Percentiles rank a stretch among this genome's conserved stretches.
These are phyloP conservation scores for Psittacula echo DNA, from an alignment of 2,797 vertebrate genomes.

Conservation along the genomic window DNA sequence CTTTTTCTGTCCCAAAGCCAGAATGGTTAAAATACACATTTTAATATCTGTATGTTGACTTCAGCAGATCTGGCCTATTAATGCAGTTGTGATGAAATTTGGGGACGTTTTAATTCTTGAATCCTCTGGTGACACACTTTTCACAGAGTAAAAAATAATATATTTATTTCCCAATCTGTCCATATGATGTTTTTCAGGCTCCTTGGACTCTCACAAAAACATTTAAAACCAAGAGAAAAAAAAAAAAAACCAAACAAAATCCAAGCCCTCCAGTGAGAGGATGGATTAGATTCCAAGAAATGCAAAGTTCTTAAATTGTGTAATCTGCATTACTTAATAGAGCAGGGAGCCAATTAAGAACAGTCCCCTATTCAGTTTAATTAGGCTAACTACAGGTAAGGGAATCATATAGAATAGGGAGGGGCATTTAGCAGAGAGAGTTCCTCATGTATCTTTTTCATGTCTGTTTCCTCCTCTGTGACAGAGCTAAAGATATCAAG, in stretches of 20 bases:
- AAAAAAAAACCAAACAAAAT: not conserved
- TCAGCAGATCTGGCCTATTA: not conserved
- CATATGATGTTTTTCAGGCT: not conserved
- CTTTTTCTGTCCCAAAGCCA: not conserved
- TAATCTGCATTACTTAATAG: conserved; percentile 83
- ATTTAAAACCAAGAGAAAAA: not conserved
- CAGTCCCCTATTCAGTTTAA: conserved; percentile 79
- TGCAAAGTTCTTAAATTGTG: conserved; percentile 68
- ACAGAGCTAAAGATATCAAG: conserved; percentile 53
- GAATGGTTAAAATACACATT: not conserved
- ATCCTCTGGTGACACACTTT: not conserved
- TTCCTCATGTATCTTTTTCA: conserved; percentile 57
- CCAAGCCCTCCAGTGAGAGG: not conserved
- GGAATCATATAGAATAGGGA: conserved; percentile 69
- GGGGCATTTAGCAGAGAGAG: conserved; percentile 52
- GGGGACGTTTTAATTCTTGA: not conserved
- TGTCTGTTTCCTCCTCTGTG: conserved; percentile 58
- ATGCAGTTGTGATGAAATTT: not conserved
- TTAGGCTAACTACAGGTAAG: conserved; percentile 85
- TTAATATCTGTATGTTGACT: not conserved
- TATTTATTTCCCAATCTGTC: not conserved
- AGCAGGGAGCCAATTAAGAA: conserved; percentile 83
- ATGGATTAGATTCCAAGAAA: conserved; percentile 51
- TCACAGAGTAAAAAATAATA: not conserved
- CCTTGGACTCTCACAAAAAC: not conserved